Conservation (phyloP, 2,113 vertebrate species). For the Puffinus mauretanicus region DNA sequence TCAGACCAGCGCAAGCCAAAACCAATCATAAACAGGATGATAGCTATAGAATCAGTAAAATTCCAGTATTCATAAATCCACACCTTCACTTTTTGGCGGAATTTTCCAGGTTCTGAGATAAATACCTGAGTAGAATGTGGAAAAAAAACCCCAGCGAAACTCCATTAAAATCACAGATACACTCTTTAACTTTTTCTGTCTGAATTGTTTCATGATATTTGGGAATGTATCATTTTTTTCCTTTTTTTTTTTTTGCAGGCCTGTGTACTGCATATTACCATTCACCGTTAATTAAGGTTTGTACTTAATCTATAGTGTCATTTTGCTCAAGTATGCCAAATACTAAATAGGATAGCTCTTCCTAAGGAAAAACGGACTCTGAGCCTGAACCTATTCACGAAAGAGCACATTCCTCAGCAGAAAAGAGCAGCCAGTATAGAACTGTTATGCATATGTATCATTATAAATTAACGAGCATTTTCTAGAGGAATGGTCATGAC, state of each 20-base stretch:
- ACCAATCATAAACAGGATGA: slow-evolving; percentile 86
- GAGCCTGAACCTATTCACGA: not conserved
- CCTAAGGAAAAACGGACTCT: not conserved
- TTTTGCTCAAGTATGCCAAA: not conserved
- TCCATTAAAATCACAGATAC: not conserved
- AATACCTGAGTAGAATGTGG: slow-evolving; percentile 76
- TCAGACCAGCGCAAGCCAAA: slow-evolving; percentile 81
- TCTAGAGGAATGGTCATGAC: not conserved
- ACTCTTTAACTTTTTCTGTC: not conserved
- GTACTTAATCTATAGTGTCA: not conserved
- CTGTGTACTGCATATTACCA: not conserved
- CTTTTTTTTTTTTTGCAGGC: not conserved
- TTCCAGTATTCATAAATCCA: slow-evolving; percentile 99
- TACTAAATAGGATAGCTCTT: not conserved
- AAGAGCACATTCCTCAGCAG: not conserved
- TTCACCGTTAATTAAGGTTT: not conserved
- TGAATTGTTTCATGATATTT: not conserved
- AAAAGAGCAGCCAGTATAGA: not conserved
- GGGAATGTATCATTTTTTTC: rapidly evolving
- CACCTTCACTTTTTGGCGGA: slow-evolving; percentile 90
- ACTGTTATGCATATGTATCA: not conserved
- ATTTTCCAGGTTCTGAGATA: slow-evolving; percentile 90
- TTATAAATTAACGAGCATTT: not conserved
- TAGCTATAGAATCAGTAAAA: slow-evolving; percentile 87
- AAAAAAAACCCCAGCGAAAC: rapidly evolving